Conservation (phyloP, 2,888 invertebrate genomes). For the Pardosa pseudoannulata region DNA sequence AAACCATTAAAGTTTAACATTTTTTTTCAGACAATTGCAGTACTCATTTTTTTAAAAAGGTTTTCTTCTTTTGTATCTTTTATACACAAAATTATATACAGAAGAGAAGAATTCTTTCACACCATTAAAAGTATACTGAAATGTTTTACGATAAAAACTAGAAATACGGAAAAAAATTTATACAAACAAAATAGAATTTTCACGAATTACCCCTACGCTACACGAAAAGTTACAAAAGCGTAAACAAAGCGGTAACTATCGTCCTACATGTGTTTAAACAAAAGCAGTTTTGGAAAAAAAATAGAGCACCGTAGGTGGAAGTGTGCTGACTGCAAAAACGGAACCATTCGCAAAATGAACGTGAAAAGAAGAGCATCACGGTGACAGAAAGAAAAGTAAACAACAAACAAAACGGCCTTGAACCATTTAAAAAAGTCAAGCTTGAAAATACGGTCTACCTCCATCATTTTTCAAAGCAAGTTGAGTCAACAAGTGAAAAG, state of each 20-base stretch:
- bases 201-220: too few relatives aligned
- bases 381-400: background rate
- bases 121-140: too few relatives aligned
- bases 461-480: background rate
- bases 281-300: background rate
- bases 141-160: too few relatives aligned
- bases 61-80: too few relatives aligned
- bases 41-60: too few relatives aligned
- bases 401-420: background rate
- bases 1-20: too few relatives aligned
- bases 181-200: too few relatives aligned
- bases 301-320: background rate
- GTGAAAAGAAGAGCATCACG: background rate
- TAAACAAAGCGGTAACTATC: background rate
- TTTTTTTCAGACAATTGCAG: too few relatives aligned
- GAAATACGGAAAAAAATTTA: too few relatives aligned
- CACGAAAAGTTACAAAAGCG: background rate
- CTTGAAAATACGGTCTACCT: background rate
- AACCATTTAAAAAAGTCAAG: background rate
- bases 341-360: background rate
- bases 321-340: background rate
- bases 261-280: background rate
- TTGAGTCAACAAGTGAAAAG: background rate
- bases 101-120: too few relatives aligned
- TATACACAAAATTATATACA: too few relatives aligned